phyloP scores from a whole-genome alignment of 1,140 invertebrate genomes.

The Hypsibius dujardini region DNA sequence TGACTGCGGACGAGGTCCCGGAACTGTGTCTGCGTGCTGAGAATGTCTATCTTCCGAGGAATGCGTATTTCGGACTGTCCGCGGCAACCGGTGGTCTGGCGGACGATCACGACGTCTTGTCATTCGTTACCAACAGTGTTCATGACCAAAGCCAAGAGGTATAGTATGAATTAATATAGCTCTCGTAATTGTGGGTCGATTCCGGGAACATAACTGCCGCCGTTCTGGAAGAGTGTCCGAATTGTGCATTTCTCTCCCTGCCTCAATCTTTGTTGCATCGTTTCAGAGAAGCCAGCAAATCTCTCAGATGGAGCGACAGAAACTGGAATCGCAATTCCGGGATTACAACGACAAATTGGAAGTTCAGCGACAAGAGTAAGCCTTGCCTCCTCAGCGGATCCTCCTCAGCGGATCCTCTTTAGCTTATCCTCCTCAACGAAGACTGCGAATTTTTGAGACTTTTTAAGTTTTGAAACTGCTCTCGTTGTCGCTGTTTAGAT shows the following conservation, averaged over 20 bases:
- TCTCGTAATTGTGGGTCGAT: too few species aligned
- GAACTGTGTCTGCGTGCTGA: constrained; percentile 82
- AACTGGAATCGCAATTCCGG: constrained; percentile 73
- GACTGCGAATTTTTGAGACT: too few species aligned
- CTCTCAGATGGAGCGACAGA: constrained; percentile 59
- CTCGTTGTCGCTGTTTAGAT: constrained; percentile 26
- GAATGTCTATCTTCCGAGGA: constrained; percentile 64
- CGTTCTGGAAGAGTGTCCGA: too few species aligned
- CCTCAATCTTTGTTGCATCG: constrained; percentile 12
- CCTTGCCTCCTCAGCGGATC: too few species aligned
- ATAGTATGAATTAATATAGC: not conserved
- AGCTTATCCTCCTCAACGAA: too few species aligned
- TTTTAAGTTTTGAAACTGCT: too few species aligned
- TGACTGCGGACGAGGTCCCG: constrained; percentile 53
- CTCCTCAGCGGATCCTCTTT: too few species aligned
- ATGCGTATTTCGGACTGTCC: constrained; percentile 79
- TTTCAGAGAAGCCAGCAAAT: constrained; percentile 25
- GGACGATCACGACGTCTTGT: constrained; percentile 52
- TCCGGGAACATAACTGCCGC: too few species aligned
- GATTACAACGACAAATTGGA: constrained; percentile 82
- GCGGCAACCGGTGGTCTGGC: constrained; percentile 76
- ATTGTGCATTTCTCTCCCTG: constrained; percentile 20
- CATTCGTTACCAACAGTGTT: constrained; percentile 71
- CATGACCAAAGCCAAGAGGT: constrained; percentile 39
- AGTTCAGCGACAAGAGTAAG: constrained; percentile 74